Evolutionary conservation across 2,888 invertebrate species (phyloP).

Genomic region (Trichopria drosophilae): DNA sequence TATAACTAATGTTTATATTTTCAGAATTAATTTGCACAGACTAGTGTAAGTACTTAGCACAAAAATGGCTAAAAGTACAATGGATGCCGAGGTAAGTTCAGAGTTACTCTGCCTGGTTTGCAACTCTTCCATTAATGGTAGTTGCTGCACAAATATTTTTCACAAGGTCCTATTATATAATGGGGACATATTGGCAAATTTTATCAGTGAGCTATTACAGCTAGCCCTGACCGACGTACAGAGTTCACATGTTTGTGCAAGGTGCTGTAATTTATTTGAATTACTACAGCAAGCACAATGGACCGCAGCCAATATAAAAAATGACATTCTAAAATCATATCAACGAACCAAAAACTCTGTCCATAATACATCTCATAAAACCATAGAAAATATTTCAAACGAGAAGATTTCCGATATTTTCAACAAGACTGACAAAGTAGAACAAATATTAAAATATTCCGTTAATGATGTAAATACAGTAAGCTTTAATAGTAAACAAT

Average conservation of each 20-base stretch:
- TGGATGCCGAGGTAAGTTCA: no score
- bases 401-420: slow-evolving; percentile 5
- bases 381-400: neutral
- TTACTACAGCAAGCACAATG: slow-evolving; percentile 49
- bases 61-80: no score
- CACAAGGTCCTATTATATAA: slow-evolving; percentile 41
- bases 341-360: neutral
- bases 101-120: slow-evolving; percentile 44
- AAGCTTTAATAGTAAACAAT: slow-evolving; percentile 6
- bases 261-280: slow-evolving; percentile 47
- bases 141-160: slow-evolving; percentile 43
- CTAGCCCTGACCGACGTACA: slow-evolving; percentile 32
- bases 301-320: slow-evolving; percentile 41
- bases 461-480: slow-evolving; percentile 12
- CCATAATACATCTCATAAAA: neutral
- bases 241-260: slow-evolving; percentile 42
- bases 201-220: slow-evolving; percentile 39
- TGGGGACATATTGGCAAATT: slow-evolving; percentile 42
- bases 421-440: neutral
- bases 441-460: slow-evolving; percentile 2
- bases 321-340: slow-evolving; percentile 46
- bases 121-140: slow-evolving; percentile 32
- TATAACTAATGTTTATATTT: no score
- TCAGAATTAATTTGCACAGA: no score
- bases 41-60: no score